Conservation (phyloP, 1,140 invertebrate genomes). For the Himalopsyche phryganea region DNA sequence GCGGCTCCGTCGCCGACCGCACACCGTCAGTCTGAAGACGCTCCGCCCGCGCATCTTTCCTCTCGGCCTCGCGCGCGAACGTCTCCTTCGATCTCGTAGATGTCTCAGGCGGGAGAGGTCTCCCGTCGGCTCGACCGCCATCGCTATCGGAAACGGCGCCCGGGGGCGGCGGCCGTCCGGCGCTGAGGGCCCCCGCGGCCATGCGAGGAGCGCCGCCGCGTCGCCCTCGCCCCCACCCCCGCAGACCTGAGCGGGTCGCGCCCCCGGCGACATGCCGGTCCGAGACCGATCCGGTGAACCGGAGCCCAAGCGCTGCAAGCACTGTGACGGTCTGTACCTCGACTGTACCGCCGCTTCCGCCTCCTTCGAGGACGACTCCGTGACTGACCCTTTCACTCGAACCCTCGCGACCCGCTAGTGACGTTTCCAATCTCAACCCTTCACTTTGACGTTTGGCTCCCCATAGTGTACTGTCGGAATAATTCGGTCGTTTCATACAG, state of each 20-base stretch:
- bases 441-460: neutral
- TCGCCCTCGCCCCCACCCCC: conserved; percentile 7
- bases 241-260: neutral
- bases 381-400: too few relatives aligned
- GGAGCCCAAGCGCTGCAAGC: conserved; percentile 54
- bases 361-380: too few relatives aligned
- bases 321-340: conserved; percentile 49
- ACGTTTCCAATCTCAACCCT: neutral
- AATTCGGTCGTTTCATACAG: too few relatives aligned
- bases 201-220: conserved; percentile 9
- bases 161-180: conserved; percentile 35
- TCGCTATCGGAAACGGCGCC: conserved; percentile 46
- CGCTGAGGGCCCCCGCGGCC: neutral
- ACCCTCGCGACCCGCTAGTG: too few relatives aligned
- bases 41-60: conserved; percentile 34
- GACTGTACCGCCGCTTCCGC: too few relatives aligned
- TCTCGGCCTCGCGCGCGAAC: conserved; percentile 20
- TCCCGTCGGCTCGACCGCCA: conserved; percentile 36
- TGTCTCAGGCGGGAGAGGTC: neutral
- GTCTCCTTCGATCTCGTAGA: neutral
- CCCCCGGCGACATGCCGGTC: conserved; percentile 24
- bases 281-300: conserved; percentile 42
- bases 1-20: conserved; percentile 45
- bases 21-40: conserved; percentile 38
- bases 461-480: too few relatives aligned